phyloP scores from a whole-genome alignment of 2,888 invertebrate species.

The Lamproptera curius region DNA sequence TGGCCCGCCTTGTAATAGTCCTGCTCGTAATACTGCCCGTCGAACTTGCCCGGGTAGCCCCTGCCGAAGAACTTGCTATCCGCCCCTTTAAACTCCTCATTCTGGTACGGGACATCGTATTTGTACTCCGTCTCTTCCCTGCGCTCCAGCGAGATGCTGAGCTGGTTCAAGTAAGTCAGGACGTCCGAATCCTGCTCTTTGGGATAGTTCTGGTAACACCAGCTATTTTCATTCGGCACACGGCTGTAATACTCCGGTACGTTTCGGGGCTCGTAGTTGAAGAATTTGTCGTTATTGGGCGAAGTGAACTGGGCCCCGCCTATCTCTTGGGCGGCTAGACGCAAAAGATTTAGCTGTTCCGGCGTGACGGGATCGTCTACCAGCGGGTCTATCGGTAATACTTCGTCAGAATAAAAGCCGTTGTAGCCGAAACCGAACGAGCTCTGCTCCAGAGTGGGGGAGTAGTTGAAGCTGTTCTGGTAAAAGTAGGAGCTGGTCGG shows the following conservation, averaged over 20 bases:
- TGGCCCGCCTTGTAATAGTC: slow-evolving; percentile 1
- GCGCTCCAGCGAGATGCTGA: slow-evolving; percentile 48
- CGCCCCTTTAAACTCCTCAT: slow-evolving; percentile 52
- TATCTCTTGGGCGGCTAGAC: slow-evolving; percentile 72
- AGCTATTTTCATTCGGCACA: slow-evolving; percentile 62
- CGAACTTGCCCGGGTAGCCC: slow-evolving; percentile 53
- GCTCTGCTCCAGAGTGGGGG: slow-evolving; percentile 47
- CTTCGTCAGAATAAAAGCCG: slow-evolving; percentile 56
- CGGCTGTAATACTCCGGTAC: slow-evolving; percentile 70
- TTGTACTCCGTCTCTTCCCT: slow-evolving; percentile 57
- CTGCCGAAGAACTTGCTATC: slow-evolving; percentile 53
- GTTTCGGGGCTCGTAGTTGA: too few relatives aligned
- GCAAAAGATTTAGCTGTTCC: slow-evolving; percentile 65
- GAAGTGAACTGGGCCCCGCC: slow-evolving; percentile 67
- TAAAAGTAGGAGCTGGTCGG: slow-evolving; percentile 41
- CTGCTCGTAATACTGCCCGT: slow-evolving; percentile 41
- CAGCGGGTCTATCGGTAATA: slow-evolving; percentile 44
- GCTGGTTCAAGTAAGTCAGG: slow-evolving; percentile 54
- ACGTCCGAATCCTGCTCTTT: slow-evolving; percentile 61
- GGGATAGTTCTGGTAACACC: slow-evolving; percentile 47
- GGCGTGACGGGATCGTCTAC: slow-evolving; percentile 53
- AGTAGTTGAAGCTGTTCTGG: slow-evolving; percentile 54
- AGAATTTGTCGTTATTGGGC: slow-evolving; percentile 59
- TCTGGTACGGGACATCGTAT: slow-evolving; percentile 56
- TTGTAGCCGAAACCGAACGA: slow-evolving; percentile 54